Evolutionary conservation across 2,113 vertebrate genomes (phyloP), one percentile per base, ranked within the genome.

Genomic region (Pteropus alecto): DNA sequence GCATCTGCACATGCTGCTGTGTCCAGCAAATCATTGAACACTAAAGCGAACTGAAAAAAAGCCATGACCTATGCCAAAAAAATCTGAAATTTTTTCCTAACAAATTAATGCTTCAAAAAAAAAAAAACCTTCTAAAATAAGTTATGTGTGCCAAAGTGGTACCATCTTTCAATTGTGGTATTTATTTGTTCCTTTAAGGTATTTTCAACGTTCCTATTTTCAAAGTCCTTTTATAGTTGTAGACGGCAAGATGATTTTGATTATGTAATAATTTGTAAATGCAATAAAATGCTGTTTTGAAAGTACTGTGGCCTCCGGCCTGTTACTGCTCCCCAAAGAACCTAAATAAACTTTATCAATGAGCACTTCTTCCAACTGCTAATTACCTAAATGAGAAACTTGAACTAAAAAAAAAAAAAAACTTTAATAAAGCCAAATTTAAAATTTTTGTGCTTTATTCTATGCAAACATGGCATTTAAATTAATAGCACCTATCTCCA

Each of bases 401-500:
- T 83, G 76, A 97, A 13, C 83, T 97, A 88, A 95, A 95, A 96
- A 97, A 88, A 67, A 65, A 96, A 96, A 71, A 65, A 96, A 96
- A 90, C 19, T 91, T 97, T 97, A 97, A 96, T 96, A 95, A 96
- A 95, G 89, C 30, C 76, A 92, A 92, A 77, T 95, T 97, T 94
- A 87, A 97, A 95, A 96, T 70, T 51, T 58, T 35, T 82, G 6
- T 85, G 54, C 46, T 97, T 93, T 77, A 82, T 95, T 96, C 78
- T 90, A 56, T 43, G 19, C 61, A 97, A 96, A 89, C 51, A 85
- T 41, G 83, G 86, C 83, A 94, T 91, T 93, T 96, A 97, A 95
- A 95, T 96, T 89, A 96, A 97, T 97, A 93, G 92, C 67, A 91
- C 92, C 73, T 65, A 94, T 92, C 89, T 90, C n/a, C 61, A 95